These are phyloP conservation scores for Drosophila cardini DNA, from an alignment of 1,140 invertebrate species.

Conservation along the genomic window DNA sequence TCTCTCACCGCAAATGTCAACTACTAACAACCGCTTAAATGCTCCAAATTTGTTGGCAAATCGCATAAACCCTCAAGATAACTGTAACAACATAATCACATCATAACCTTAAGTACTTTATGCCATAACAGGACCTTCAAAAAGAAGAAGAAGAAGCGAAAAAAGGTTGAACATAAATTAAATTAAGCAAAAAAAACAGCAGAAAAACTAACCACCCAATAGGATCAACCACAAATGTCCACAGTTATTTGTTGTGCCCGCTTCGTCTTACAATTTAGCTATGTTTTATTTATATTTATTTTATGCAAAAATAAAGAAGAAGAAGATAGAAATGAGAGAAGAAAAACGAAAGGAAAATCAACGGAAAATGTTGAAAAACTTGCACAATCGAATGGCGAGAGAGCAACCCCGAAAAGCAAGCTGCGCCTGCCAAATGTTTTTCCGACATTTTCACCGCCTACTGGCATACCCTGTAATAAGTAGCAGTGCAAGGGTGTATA, in stretches of 20 bases:
- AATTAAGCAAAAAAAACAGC: conserved; percentile 64
- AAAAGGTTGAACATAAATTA: conserved; percentile 73
- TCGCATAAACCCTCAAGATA: background rate
- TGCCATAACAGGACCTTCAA: conserved; percentile 57
- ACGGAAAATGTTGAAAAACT: conserved; percentile 59
- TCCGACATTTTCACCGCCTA: conserved; percentile 44
- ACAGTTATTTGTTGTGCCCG: conserved; percentile 48
- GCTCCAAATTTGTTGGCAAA: background rate
- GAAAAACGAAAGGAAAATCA: conserved; percentile 29
- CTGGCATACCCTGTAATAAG: conserved; percentile 17
- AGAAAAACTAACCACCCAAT: conserved; percentile 31
- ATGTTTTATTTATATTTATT: conserved; percentile 77
- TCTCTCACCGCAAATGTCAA: conserved; percentile 4
- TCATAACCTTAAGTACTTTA: conserved; percentile 69
- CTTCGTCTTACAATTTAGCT: conserved; percentile 15
- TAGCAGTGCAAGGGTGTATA: background rate
- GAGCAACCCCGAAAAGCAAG: conserved; percentile 29
- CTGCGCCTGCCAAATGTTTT: conserved; percentile 56
- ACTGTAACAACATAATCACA: conserved; percentile 55
- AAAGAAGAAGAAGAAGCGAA: background rate
- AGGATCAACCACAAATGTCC: conserved; percentile 39
- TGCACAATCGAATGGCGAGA: conserved; percentile 63
- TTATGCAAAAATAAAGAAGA: conserved; percentile 63
- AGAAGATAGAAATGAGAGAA: conserved; percentile 7
- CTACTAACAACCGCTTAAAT: background rate